Evolutionary conservation across 1,140 invertebrate genomes (phyloP), one percentile per base, ranked within the genome.

Genomic region (Chionoecetes opilio): DNA sequence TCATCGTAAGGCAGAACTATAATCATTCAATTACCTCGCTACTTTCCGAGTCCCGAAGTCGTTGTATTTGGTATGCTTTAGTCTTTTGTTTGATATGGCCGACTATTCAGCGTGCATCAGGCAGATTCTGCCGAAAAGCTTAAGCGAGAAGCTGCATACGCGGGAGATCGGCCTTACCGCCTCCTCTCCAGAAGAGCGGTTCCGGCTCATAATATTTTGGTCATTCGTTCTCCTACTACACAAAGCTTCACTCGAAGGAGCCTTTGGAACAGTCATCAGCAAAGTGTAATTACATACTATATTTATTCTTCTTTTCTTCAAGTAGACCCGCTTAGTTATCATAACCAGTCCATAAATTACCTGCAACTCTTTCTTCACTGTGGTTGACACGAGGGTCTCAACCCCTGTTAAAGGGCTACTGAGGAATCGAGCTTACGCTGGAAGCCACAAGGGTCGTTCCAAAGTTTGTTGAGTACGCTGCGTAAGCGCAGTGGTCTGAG

Each of bases 231-330:
- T 88, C 94, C 3, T 82, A 14, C 84, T 92, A 86, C 94, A 87
- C 89, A 90, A 37, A 92, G 86, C 38, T 37, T 8, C 21, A 32
- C 38, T 87, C 84, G 94, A 91, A 90, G 35, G 94, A 38, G 94
- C 82, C 94, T 95, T 95, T 95, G 85, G 94, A 95, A 92, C 82
- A 95, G 94, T 95, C 94, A 95, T 92, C 94, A 95, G 94, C 94
- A 82, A 86, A 92, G 89, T 95, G 94, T 95, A 95, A 95, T 95
- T 95, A 95, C 94, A 95, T 86, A 87, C 32, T 95, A 88, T 95
- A 95, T 95, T 95, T 95, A 95, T 95, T 95, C 94, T 95, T 95
- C 94, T 95, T 95, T 95, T 95, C 94, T 95, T 95, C 94, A 91
- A 95, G 88, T 95, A 95, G 94, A 91, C 90, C 90, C 94, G 94